Percentiles rank a stretch among this genome's conserved stretches.
These are phyloP conservation scores for Thalassaphorura encarpata DNA, from an alignment of 1,140 invertebrate species.

Conservation along the genomic window DNA sequence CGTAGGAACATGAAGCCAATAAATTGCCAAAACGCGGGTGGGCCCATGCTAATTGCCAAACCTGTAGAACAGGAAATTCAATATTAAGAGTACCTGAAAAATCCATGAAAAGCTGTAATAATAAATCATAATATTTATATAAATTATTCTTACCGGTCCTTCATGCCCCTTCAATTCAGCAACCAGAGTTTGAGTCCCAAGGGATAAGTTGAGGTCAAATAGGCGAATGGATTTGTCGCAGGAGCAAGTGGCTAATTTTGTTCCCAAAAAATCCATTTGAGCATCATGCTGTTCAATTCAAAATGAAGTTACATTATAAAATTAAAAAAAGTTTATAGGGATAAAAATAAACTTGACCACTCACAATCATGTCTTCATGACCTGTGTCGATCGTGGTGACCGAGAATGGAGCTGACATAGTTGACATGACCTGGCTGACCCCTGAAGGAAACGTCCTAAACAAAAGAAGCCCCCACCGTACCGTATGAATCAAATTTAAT, in stretches of 20 bases:
- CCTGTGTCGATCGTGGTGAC: constrained; percentile 90
- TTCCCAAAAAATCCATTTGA: constrained; percentile 95
- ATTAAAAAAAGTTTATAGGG: too few relatives aligned
- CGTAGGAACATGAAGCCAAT: constrained; percentile 92
- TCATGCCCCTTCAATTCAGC: constrained; percentile 92
- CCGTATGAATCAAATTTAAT: too few relatives aligned
- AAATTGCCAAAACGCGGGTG: constrained; percentile 92
- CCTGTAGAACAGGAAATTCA: constrained; percentile 36
- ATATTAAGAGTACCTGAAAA: too few relatives aligned
- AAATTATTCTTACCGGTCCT: constrained; percentile 71
- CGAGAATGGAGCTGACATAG: neutral
- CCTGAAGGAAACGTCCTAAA: too few relatives aligned
- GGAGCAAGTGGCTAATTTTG: constrained; percentile 92
- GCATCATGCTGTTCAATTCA: constrained; percentile 75
- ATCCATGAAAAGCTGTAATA: too few relatives aligned
- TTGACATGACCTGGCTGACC: too few relatives aligned
- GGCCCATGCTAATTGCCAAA: constrained; percentile 97
- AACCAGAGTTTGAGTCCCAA: constrained; percentile 72
- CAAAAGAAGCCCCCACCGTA: too few relatives aligned
- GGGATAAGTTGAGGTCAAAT: constrained; percentile 73
- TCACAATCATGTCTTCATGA: constrained; percentile 94
- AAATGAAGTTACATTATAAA: too few relatives aligned
- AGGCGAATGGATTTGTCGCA: constrained; percentile 94
- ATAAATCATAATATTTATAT: neutral
- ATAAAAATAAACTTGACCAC: too few relatives aligned